Conservation (phyloP, 2,113 vertebrate genomes). For the Coptodon bakossiorum region DNA sequence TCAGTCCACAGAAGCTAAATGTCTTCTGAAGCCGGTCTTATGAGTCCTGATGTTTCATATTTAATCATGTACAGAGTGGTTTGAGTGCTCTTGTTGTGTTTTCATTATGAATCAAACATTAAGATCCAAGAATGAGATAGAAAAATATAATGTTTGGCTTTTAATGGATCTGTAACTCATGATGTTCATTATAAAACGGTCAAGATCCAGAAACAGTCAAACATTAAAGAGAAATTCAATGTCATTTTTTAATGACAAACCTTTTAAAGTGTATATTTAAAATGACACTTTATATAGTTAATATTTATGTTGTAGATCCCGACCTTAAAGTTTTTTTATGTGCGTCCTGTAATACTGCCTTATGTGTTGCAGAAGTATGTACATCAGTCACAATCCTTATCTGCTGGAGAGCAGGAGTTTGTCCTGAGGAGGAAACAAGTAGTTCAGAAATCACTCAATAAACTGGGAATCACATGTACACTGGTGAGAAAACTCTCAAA, state of each 20-base stretch:
- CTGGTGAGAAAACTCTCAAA: not conserved
- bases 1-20: not conserved
- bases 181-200: not conserved
- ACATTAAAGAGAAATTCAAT: not conserved
- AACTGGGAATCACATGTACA: not conserved
- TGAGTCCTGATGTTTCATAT: not conserved
- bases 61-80: not conserved
- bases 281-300: not conserved
- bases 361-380: not conserved
- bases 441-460: not conserved
- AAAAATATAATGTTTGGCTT: not conserved
- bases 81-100: not conserved
- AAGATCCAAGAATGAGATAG: not conserved
- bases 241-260: rapidly evolving
- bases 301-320: not conserved
- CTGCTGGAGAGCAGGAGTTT: not conserved
- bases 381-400: not conserved
- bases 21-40: not conserved
- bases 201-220: not conserved
- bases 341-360: not conserved
- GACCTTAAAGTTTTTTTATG: not conserved
- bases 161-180: not conserved
- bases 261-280: not conserved
- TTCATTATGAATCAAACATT: not conserved
- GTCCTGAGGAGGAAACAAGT: not conserved